Base-by-base conservation (phyloP, 1,140 invertebrate genomes). In the Dolichoris vasculosae region DNA sequence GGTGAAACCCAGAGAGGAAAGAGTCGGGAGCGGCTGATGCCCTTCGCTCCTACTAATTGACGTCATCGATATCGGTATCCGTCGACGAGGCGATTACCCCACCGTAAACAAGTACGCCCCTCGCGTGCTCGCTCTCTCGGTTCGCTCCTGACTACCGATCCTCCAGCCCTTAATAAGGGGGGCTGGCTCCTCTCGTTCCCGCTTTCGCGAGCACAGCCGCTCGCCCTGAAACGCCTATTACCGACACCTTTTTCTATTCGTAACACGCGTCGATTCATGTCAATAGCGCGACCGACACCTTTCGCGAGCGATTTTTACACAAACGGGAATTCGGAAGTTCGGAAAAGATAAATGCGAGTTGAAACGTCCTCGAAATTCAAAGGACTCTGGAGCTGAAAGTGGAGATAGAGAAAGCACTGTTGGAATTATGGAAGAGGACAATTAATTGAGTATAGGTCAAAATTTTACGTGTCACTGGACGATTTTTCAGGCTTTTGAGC, bases 61-160 rank as follows among this genome's bases (percentile, higher is more conserved):
- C 93, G 92, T 93, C 93, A 93, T 93, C 92, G 93, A 93, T 93
- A 93, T 93, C 59, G 84, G 91, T 93, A 92, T 93, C 90, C 91
- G 92, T 92, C 91, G 91, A 93, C 91, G 92, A 92, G 91, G 91
- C 92, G 92, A 93, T 93, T 93, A 92, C 90, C 91, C 90, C 90
- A 90, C 92, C 92, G 92, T 93, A 93, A 93, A 93, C 92, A 92
- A 92, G 89, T 92, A 90, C 90, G 88, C 89, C 89, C 89, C 88
- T 88, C 86, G 84, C 85, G 79, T 17, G 15, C 67, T 38, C 86
- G 87, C 80, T 86, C 84, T 20, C 40, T 73, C 38, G 8, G 69
- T 40, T 40, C 6, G 38, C 38, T 73, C 35, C 69, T 43, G 35
- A 73, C 64, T 43, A 13, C 75, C 35, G 83, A 87, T 87, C 85